Evolutionary conservation across 1,140 invertebrate genomes (phyloP).

Genomic region (Drosophila sulfurigaster): DNA sequence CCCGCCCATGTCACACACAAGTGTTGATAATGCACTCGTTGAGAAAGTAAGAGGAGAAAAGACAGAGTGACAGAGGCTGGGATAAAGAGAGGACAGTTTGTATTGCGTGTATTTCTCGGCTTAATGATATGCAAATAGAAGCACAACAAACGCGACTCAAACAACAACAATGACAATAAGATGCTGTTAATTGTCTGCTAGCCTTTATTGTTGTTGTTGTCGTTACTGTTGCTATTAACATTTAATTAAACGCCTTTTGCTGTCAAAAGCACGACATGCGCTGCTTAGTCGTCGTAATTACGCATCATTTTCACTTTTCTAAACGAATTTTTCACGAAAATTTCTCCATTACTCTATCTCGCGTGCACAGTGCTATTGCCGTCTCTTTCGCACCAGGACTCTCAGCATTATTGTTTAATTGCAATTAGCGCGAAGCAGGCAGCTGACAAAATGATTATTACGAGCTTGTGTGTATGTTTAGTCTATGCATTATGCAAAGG

Average conservation of each 20-base stretch:
- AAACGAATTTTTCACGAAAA: slow-evolving; percentile 61
- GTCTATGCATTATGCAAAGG: slow-evolving; percentile 77
- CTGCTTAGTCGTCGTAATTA: slow-evolving; percentile 53
- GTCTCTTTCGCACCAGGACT: not conserved
- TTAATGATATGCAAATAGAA: slow-evolving; percentile 82
- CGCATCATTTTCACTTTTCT: slow-evolving; percentile 74
- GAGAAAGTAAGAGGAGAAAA: not conserved
- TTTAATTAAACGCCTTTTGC: slow-evolving; percentile 80
- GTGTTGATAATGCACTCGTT: slow-evolving; percentile 74
- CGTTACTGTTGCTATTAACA: slow-evolving; percentile 65
- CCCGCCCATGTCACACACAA: slow-evolving; percentile 32
- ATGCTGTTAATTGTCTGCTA: slow-evolving; percentile 64
- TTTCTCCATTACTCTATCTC: slow-evolving; percentile 8
- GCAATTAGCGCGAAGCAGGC: slow-evolving; percentile 58
- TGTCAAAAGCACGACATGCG: slow-evolving; percentile 69
- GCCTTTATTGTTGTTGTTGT: slow-evolving; percentile 42
- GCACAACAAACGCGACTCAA: slow-evolving; percentile 47
- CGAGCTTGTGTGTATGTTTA: slow-evolving; percentile 55
- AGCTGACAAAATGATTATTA: slow-evolving; percentile 56
- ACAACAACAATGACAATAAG: slow-evolving; percentile 41
- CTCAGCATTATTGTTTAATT: slow-evolving; percentile 65
- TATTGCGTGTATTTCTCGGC: slow-evolving; percentile 48
- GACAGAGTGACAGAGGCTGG: not conserved
- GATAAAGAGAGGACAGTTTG: slow-evolving; percentile 48
- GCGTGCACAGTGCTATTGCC: slow-evolving; percentile 1